A percentile compares a stretch with the other conserved stretches of the same genome.
These are phyloP conservation scores for Thymelicus acteon DNA, from an alignment of 2,888 invertebrate species.

Conservation along the genomic window DNA sequence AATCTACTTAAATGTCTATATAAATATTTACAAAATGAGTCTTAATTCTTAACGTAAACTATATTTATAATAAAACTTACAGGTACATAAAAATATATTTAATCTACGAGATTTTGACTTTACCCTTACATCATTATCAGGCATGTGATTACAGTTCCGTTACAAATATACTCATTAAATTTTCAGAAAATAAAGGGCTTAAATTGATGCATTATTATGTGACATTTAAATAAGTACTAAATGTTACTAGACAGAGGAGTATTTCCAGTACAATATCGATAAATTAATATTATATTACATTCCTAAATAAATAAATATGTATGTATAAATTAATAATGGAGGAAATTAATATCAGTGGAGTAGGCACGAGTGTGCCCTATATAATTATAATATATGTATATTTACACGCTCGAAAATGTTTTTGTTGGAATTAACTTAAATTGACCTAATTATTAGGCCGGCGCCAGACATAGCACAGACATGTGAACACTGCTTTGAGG, in stretches of 20 bases:
- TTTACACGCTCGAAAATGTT: too few relatives aligned
- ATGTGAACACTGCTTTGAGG: too few relatives aligned
- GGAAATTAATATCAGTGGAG: too few relatives aligned
- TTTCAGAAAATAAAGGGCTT: not conserved
- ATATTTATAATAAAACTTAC: not conserved
- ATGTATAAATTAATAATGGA: too few relatives aligned
- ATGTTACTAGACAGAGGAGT: not conserved
- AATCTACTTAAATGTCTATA: not conserved
- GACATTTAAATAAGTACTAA: not conserved
- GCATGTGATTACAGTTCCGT: not conserved
- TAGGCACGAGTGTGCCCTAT: too few relatives aligned
- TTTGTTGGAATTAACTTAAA: too few relatives aligned
- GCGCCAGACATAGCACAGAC: too few relatives aligned
- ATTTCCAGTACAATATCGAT: not conserved
- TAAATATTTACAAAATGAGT: constrained; percentile 1
- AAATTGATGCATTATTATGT: not conserved
- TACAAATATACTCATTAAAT: not conserved
- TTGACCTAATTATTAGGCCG: too few relatives aligned
- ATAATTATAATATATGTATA: too few relatives aligned
- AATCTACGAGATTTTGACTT: constrained; percentile 1
- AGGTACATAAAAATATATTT: not conserved
- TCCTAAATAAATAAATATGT: too few relatives aligned
- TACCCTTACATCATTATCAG: not conserved
- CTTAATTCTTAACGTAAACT: not conserved
- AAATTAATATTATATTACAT: not conserved